Base-by-base conservation (phyloP, 2,888 invertebrate genomes). In the Anoplius nigerrimus region DNA sequence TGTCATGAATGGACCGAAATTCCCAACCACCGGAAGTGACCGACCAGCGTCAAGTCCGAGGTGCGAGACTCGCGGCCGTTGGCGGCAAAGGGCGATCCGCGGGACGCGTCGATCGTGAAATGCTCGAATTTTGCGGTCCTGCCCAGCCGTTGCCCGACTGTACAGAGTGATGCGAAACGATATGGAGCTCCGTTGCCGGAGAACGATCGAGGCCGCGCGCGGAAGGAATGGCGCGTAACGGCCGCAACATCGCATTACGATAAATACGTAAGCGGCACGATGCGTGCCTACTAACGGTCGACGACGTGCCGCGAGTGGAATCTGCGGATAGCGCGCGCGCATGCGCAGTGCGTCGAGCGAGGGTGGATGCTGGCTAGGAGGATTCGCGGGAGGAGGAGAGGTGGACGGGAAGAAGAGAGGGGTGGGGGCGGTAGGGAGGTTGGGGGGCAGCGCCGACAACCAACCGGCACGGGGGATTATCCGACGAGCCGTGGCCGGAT, bases 381-480 rank as follows among this genome's bases (percentile, higher is more conserved):
- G n/a, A n/a, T n/a, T n/a, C n/a, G n/a, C n/a, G n/a, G n/a, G n/a
- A n/a, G n/a, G n/a, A n/a, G n/a, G n/a, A n/a, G n/a, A 15, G 21
- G n/a, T 11, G 15, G 0, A 20, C 11, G 24, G 27, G 24, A 2
- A 15, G 0, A n/a, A 1, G 27, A n/a, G 3, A 16, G 15, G 18
- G 3, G 34, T n/a, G n/a, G 21, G 43, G 24, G 27, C 0, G 16
- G 24, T 15, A 43, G 20, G 66, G 60, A 60, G 62, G 68, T 63
- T 62, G 65, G 68, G 68, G 60, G 66, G 69, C 58, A 69, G 64
- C 68, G 72, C 63, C 66, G 71, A 66, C 75, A 75, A 68, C 53
- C 66, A 72, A 72, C 60, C 71, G 62, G 79, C 65, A 71, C 68
- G 66, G 69, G 69, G 72, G 78, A 79, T 79, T 79, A 79, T 76